Conservation (phyloP, 2,888 invertebrate genomes). For the Aricia artaxerxes region DNA sequence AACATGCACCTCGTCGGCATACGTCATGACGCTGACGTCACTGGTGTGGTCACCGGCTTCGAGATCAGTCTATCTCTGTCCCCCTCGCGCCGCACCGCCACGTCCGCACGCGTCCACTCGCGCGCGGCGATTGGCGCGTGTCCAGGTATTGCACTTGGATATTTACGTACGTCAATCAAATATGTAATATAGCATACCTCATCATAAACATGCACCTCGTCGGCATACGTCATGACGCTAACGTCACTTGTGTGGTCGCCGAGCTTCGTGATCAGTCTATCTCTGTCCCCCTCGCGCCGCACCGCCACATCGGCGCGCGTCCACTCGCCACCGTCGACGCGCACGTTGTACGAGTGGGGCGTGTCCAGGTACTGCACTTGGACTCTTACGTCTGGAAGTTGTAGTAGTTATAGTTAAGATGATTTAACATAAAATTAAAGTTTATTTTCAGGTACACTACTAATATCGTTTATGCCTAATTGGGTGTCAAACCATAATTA, state of each 20-base stretch:
- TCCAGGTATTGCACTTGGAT: too few species aligned
- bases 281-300: constrained; percentile 49
- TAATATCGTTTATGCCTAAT: not conserved
- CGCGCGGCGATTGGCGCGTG: constrained; percentile 52
- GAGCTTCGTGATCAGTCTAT: constrained; percentile 55
- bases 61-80: constrained; percentile 56
- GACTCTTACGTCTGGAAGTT: constrained; percentile 72
- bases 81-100: constrained; percentile 49
- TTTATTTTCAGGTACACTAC: too few species aligned
- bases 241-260: constrained; percentile 61
- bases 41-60: constrained; percentile 55
- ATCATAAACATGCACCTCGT: constrained; percentile 64
- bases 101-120: constrained; percentile 77
- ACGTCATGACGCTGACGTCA: constrained; percentile 60
- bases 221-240: constrained; percentile 59
- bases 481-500: not conserved
- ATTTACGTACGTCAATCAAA: not conserved
- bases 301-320: constrained; percentile 62
- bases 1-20: constrained; percentile 64
- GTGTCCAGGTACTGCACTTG: constrained; percentile 77
- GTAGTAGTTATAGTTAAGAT: constrained; percentile 2
- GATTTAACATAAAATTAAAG: too few species aligned
- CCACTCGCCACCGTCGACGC: constrained; percentile 80
- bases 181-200: too few species aligned
- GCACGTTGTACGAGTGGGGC: constrained; percentile 60